These are phyloP conservation scores for Exaiptasia diaphana DNA, from an alignment of 64 coral and sea anemone genomes.

Conservation along the genomic window DNA sequence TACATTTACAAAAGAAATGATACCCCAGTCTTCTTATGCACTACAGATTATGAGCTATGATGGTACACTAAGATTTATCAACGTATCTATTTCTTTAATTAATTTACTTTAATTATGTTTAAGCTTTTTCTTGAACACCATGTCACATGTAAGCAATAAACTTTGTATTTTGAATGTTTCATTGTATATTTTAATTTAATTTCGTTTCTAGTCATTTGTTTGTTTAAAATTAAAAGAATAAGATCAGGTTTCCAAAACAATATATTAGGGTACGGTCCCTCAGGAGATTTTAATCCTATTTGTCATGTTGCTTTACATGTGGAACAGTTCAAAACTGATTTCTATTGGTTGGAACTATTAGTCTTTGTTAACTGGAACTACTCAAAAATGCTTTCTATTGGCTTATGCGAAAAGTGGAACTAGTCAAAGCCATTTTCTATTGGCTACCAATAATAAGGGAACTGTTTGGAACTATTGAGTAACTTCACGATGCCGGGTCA, in stretches of 20 bases:
- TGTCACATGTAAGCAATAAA: too few species aligned
- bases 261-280: background rate
- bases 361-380: background rate
- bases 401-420: background rate
- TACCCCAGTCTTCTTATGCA: too few species aligned
- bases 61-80: background rate
- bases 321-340: background rate
- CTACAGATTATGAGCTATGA: background rate
- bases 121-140: too few species aligned
- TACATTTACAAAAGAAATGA: too few species aligned
- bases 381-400: background rate
- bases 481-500: background rate
- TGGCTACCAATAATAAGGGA: background rate
- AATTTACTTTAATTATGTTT: too few species aligned
- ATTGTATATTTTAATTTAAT: too few species aligned
- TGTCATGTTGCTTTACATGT: background rate
- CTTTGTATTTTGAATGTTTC: too few species aligned
- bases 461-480: background rate
- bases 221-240: background rate
- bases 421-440: conserved; percentile 1
- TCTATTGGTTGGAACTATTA: conserved; percentile 1
- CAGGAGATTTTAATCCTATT: background rate
- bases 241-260: background rate
- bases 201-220: background rate
- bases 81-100: too few species aligned